Evolutionary conservation across 23 tunicate genomes (phyloP), one percentile per base, ranked within the genome.

Genomic region (Botrylloides violaceus): DNA sequence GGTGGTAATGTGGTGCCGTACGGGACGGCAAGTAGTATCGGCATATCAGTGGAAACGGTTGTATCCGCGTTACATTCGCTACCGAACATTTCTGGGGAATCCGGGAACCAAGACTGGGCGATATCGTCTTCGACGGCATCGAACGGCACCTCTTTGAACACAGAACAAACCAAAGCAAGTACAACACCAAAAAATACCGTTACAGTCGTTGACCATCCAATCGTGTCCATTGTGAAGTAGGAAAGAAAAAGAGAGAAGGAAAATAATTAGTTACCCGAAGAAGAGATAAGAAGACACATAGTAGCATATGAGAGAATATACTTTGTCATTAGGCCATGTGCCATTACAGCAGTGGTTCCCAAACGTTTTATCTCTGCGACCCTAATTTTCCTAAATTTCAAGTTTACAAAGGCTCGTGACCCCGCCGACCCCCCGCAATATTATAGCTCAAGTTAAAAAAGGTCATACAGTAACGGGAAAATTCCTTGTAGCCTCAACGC

Each of bases 101-200:
- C 74, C 1, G 21, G 2, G 28, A 37, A 68, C 74, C 74, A 68
- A 20, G 74, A 37, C 15, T 22, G 49, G 26, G 74, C 58, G 37
- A 68, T 68, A 22, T 68, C 74, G 26, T 68, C 56, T 22, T 68
- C 74, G 47, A 68, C 47, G 29, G 70, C 70, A 31, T 63, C 70
- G 70, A 63, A 63, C 26, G 70, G 35, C 7, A 34, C 35, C n/a
- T 63, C 70, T 63, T 59, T 22, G 9, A 29, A 63, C n/a, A 3
- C 35, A 4, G 36, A 31, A 31, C 7, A 28, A 63, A 3, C 34
- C 34, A 28, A 3, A 63, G 34, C 35, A 31, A 63, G 34, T 9
- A 4, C 12, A 9, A 58, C 62, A 58, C 3, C 62, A 58, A 5
- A 58, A 28, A 58, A 4, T n/a, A 58, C 18, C 62, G 26, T 58